These are phyloP conservation scores for Conomelus anceps DNA, from an alignment of 2,888 invertebrate species.

Conservation along the genomic window DNA sequence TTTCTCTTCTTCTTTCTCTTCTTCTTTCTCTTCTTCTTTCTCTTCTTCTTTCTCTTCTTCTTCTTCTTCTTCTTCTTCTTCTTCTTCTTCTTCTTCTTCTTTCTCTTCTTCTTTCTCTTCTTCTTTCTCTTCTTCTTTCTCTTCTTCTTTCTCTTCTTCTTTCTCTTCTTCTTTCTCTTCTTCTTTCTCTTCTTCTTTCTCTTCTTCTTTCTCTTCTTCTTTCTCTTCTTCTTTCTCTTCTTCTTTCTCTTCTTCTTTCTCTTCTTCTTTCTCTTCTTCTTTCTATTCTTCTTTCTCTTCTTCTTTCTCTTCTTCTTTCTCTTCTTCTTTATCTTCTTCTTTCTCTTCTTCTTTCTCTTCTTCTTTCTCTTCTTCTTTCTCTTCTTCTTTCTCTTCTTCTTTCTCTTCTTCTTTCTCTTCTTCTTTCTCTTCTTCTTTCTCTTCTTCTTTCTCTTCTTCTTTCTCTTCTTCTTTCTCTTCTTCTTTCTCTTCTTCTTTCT, in stretches of 20 bases:
- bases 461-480: too few relatives aligned
- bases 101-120: background rate
- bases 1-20: too few relatives aligned
- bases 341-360: background rate
- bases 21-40: too few relatives aligned
- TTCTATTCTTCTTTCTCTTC: background rate
- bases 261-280: too few relatives aligned
- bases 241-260: too few relatives aligned
- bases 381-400: too few relatives aligned
- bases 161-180: background rate
- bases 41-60: too few relatives aligned
- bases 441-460: too few relatives aligned
- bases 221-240: too few relatives aligned
- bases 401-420: too few relatives aligned
- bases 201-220: background rate
- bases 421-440: too few relatives aligned
- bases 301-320: background rate
- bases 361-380: background rate
- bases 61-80: background rate
- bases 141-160: background rate
- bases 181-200: background rate
- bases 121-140: background rate
- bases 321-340: background rate
- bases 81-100: background rate
- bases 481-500: background rate